phyloP scores from a whole-genome alignment of 2,797 vertebrate species.

The Squalus acanthias region DNA sequence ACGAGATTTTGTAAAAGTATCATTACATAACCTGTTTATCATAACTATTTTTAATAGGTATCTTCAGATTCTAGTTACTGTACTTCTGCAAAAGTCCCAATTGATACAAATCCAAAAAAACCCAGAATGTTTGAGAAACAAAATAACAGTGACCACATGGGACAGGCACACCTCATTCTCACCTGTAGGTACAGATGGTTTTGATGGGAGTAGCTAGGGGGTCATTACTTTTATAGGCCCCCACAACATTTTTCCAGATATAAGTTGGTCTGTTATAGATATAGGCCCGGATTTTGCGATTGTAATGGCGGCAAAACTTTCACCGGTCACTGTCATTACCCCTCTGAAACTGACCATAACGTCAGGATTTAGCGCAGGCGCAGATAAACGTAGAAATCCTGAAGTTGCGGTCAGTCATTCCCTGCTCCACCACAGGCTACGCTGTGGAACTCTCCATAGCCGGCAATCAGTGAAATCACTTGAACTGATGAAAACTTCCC shows the following conservation, averaged over 20 bases:
- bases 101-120: neutral
- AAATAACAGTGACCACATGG: neutral
- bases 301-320: too few species aligned
- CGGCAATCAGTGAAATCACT: too few species aligned
- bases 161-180: neutral
- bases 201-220: neutral
- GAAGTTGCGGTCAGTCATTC: too few species aligned
- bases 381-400: too few species aligned
- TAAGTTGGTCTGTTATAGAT: neutral
- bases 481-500: too few species aligned
- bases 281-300: too few species aligned
- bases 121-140: neutral
- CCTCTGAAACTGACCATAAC: too few species aligned
- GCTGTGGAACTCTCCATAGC: too few species aligned
- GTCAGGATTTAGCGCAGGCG: too few species aligned
- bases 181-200: neutral
- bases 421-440: too few species aligned
- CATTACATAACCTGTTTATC: neutral
- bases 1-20: neutral
- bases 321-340: too few species aligned
- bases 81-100: neutral
- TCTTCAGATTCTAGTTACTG: neutral
- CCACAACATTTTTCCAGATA: neutral
- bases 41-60: neutral
- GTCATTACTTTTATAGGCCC: neutral